Conservation (phyloP, 2,113 vertebrate species). For the Diphyllodes magnificus region DNA sequence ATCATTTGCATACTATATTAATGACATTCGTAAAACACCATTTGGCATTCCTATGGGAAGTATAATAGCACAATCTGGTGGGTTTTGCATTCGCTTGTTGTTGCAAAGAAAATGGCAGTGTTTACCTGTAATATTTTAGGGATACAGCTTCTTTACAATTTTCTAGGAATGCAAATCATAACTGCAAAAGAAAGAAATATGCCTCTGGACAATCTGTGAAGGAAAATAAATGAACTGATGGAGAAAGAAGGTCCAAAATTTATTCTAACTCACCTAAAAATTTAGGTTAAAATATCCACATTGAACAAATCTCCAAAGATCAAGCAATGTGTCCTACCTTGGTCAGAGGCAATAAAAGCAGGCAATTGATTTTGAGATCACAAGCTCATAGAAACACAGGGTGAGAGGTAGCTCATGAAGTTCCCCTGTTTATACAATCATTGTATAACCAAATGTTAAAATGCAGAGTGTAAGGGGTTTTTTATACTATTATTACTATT, state of each 20-base stretch:
- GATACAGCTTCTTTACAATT: not conserved
- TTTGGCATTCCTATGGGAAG: conserved; percentile 53
- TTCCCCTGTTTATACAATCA: not conserved
- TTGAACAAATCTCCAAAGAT: not conserved
- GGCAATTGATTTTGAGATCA: not conserved
- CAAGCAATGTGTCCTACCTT: not conserved
- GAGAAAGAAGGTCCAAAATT: not conserved
- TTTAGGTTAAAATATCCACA: not conserved
- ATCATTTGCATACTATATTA: conserved; percentile 65
- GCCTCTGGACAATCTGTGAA: not conserved
- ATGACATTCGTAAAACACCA: conserved; percentile 47
- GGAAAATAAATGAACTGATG: not conserved
- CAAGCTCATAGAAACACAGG: not conserved
- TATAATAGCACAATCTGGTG: not conserved
- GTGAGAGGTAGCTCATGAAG: not conserved
- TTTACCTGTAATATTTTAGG: not conserved
- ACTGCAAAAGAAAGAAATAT: not conserved
- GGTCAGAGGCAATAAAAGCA: not conserved
- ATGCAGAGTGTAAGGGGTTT: not conserved
- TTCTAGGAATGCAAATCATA: not conserved
- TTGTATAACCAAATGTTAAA: not conserved
- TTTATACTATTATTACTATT: not conserved
- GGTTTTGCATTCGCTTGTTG: conserved; percentile 16
- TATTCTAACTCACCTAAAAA: not conserved
- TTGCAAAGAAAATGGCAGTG: conserved; percentile 9